Evolutionary conservation across 2,797 vertebrate genomes (phyloP).

Genomic region (Bucorvus abyssinicus): DNA sequence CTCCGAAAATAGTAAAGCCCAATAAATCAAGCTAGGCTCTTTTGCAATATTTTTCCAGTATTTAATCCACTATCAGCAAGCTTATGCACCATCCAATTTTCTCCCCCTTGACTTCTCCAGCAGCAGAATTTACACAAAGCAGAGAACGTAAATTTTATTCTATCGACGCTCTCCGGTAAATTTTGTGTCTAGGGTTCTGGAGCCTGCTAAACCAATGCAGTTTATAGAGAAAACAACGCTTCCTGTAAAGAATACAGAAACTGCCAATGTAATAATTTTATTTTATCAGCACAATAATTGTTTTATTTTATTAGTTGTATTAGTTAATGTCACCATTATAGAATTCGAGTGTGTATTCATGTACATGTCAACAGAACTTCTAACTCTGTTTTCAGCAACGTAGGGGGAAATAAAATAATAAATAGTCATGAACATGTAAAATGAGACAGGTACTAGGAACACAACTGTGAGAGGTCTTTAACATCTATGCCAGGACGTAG

Average conservation of each 20-base stretch:
- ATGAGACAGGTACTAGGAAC: neutral
- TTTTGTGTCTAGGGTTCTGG: neutral
- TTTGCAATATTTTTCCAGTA: neutral
- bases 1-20: neutral
- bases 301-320: neutral
- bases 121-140: neutral
- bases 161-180: neutral
- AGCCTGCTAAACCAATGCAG: neutral
- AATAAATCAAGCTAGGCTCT: neutral
- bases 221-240: neutral
- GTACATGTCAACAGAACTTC: neutral
- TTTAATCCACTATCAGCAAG: constrained; percentile 21
- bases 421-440: neutral
- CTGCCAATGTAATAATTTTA: neutral
- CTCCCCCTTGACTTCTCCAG: neutral
- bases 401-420: neutral
- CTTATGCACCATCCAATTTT: neutral
- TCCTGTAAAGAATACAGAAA: neutral
- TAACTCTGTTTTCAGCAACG: neutral
- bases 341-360: neutral
- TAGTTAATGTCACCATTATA: neutral
- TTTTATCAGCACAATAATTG: neutral
- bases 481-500: neutral
- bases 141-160: neutral
- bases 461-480: neutral